Conservation (phyloP, 2,113 vertebrate genomes). For the Opisthocomus hoazin region DNA sequence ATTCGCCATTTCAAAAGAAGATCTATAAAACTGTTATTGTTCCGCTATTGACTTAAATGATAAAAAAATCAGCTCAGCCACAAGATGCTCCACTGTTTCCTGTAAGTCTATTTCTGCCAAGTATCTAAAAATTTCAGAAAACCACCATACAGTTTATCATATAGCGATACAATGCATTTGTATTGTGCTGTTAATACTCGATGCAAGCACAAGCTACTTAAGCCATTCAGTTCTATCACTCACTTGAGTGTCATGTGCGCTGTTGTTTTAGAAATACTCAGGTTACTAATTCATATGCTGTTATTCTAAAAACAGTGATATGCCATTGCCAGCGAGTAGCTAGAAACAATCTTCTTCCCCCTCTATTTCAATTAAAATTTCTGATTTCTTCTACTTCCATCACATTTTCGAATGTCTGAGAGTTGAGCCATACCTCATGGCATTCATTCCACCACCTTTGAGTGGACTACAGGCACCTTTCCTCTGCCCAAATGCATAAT, state of each 20-base stretch:
- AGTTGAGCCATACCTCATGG: not conserved
- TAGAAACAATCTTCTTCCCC: not conserved
- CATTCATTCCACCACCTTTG: not conserved
- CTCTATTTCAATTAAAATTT: not conserved
- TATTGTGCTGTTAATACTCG: not conserved
- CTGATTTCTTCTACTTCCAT: not conserved
- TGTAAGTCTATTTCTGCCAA: not conserved
- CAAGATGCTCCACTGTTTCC: not conserved
- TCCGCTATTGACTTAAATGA: not conserved
- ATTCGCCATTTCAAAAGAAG: not conserved
- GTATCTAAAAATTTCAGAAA: not conserved
- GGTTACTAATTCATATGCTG: not conserved
- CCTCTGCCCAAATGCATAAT: not conserved
- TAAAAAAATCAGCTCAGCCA: not conserved
- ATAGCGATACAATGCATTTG: accelerated
- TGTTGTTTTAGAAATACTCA: not conserved
- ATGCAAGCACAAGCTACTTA: not conserved
- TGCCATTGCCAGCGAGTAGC: accelerated
- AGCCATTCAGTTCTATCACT: not conserved
- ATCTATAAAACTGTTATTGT: not conserved
- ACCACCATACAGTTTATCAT: not conserved
- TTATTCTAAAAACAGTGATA: not conserved
- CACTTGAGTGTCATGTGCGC: not conserved
- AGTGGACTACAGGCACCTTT: not conserved
- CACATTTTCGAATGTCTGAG: not conserved